Evolutionary conservation across 2,113 vertebrate genomes (phyloP), one percentile per base, ranked within the genome.

Genomic region (Eleginops maclovinus): DNA sequence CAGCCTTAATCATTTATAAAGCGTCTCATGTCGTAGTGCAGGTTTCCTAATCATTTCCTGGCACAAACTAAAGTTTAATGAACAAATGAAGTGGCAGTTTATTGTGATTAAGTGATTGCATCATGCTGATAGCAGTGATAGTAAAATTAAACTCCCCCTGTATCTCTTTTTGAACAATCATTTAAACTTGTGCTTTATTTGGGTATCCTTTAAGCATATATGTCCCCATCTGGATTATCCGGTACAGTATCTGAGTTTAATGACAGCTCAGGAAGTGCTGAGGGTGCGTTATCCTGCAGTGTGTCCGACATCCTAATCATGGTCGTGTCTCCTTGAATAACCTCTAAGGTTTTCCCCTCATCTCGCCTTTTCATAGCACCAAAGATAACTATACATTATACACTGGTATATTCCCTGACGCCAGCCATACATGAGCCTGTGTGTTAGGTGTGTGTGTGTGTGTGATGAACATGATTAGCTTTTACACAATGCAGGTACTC

Each of bases 401-500:
- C 16, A 9, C 43, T 9, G 44, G 22, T 49, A 40, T 26, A 47
- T 53, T 28, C n/a, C n/a, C 17, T 47, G 24, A 26, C 51, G 44
- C 46, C 40, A 56, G 17, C 19, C 2, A 16, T 17, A 51, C 55
- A 22, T 50, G 40, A 28, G 12, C 9, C 2, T 3, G 43, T n/a
- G 19, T 12, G 73, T 44, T n/a, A 36, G 16, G 31, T 61, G 66
- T 58, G 26, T 50, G 81, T 62, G 63, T 36, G 31, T 8, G 66
- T 80, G 51, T 73, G 15, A 64, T 36, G 31, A 36, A 36, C 31
- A 79, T 85, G 59, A 76, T 88, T 90, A 83, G 81, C 69, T 75
- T 88, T 81, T 58, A 78, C 89, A 85, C 72, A 54, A 77, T 62
- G 53, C 92, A 91, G 90, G 86, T 91, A 77, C 70, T 88, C 77